phyloP scores from a whole-genome alignment of 2,797 vertebrate genomes.

The Garrulus glandarius region DNA sequence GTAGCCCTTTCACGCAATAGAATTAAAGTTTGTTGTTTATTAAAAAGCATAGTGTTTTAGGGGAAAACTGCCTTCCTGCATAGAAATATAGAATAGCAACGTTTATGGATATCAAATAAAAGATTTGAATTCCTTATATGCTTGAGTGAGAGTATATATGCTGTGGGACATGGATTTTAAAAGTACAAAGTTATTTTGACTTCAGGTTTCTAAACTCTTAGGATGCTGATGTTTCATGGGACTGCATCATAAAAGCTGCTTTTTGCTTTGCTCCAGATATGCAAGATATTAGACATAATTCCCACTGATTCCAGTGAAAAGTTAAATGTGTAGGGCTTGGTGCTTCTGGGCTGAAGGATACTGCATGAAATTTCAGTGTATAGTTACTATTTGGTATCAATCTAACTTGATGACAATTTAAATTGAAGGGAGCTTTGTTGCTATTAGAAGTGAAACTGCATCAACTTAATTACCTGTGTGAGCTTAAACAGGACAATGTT shows the following conservation, averaged over 20 bases:
- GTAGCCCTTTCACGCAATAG: constrained; percentile 78
- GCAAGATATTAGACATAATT: neutral
- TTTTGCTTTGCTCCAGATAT: neutral
- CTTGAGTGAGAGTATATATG: constrained; percentile 81
- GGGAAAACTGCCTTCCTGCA: constrained; percentile 74
- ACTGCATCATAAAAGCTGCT: neutral
- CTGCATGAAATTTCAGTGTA: neutral
- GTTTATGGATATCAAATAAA: constrained; percentile 82
- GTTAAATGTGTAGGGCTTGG: neutral
- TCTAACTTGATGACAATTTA: neutral
- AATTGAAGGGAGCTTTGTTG: neutral
- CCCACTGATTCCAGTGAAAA: neutral
- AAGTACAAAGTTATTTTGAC: neutral
- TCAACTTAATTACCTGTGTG: neutral
- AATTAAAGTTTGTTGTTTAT: constrained; percentile 80
- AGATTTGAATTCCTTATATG: constrained; percentile 79
- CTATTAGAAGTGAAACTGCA: neutral
- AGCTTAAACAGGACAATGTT: neutral
- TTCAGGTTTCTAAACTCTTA: neutral
- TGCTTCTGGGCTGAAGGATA: neutral
- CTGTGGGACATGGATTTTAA: constrained; percentile 47
- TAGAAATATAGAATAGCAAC: constrained; percentile 79
- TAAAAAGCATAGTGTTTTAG: constrained; percentile 71
- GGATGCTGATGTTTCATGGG: neutral
- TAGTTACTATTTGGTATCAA: neutral